A percentile compares a stretch with the other conserved stretches of the same genome.
Conservation (phyloP, 2,797 vertebrate species). For the Hypotaenidia philippensis region DNA sequence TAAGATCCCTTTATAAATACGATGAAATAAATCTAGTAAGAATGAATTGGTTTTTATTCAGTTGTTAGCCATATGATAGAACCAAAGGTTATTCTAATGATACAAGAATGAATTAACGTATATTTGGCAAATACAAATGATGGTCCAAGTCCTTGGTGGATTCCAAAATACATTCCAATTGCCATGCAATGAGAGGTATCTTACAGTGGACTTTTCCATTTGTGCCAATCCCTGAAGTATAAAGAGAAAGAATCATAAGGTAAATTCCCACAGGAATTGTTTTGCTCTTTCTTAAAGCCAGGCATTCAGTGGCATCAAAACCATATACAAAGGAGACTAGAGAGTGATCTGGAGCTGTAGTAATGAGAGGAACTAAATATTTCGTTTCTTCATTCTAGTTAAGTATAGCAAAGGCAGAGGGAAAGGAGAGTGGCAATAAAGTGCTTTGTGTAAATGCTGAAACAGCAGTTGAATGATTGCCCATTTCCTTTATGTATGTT, state of each 20-base stretch:
- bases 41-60: background rate
- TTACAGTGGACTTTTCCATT: slow-evolving; percentile 3
- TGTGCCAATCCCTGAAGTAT: background rate
- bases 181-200: background rate
- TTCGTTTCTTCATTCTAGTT: background rate
- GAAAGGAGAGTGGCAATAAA: background rate
- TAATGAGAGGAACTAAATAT: slow-evolving; percentile 17
- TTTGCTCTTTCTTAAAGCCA: slow-evolving; percentile 34
- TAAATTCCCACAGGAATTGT: slow-evolving; percentile 10
- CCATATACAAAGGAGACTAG: background rate
- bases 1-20: background rate
- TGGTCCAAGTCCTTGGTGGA: background rate
- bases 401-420: background rate
- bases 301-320: background rate
- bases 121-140: slow-evolving; percentile 32
- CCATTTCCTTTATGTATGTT: background rate
- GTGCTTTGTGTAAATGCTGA: background rate
- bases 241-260: background rate
- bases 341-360: background rate
- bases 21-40: background rate
- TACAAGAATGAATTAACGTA: slow-evolving; percentile 67
- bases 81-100: slow-evolving; percentile 49
- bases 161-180: slow-evolving; percentile 8
- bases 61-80: background rate
- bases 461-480: background rate